These are phyloP conservation scores for Lithophane ornitopus DNA, from an alignment of 2,888 invertebrate species.

Conservation along the genomic window DNA sequence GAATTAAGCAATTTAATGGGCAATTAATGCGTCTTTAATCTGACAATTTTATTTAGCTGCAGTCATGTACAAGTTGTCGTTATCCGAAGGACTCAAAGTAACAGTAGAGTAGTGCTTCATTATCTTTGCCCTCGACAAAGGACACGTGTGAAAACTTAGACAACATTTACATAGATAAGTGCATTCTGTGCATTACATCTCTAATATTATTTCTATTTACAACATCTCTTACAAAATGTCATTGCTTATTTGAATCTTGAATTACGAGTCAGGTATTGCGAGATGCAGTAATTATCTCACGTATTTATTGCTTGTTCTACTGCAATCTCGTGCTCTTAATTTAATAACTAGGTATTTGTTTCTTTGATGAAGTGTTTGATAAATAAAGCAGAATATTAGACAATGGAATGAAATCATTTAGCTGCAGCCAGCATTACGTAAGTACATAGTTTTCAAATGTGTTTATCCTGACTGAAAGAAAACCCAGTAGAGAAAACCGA, in stretches of 20 bases:
- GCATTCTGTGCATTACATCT: neutral
- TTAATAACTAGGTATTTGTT: constrained; percentile 21
- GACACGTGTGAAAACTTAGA: constrained; percentile 13
- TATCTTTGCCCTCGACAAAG: constrained; percentile 17
- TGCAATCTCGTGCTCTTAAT: constrained; percentile 22
- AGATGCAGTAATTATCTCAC: constrained; percentile 32
- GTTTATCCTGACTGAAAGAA: neutral
- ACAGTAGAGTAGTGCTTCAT: neutral
- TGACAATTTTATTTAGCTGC: neutral
- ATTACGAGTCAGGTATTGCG: constrained; percentile 45
- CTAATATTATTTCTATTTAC: constrained; percentile 25
- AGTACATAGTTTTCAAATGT: neutral
- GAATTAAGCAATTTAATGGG: constrained; percentile 15
- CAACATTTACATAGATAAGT: neutral
- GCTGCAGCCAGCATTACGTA: neutral
- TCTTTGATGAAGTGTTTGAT: constrained; percentile 24
- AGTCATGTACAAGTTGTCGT: neutral
- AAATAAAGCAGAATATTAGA: neutral
- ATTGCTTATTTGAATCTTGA: constrained; percentile 21
- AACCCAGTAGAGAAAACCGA: neutral
- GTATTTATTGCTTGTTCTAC: constrained; percentile 34
- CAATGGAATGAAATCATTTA: constrained; percentile 3
- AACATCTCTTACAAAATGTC: constrained; percentile 33
- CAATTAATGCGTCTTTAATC: constrained; percentile 21
- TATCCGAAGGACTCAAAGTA: constrained; percentile 17